These are phyloP conservation scores for Deilephila elpenor DNA, from an alignment of 2,888 invertebrate genomes.

Conservation along the genomic window DNA sequence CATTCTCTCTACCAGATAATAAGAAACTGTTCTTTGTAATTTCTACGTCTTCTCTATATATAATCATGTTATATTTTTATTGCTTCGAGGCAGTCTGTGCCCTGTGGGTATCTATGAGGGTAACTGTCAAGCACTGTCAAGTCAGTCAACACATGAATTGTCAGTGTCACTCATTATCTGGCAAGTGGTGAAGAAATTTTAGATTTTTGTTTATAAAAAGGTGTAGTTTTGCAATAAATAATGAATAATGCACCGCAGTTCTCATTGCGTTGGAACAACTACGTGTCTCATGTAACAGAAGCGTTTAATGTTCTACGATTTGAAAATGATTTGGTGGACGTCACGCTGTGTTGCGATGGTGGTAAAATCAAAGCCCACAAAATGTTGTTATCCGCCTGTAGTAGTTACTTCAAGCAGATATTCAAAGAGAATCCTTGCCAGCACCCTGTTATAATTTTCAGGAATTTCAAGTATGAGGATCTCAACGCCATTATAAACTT, in stretches of 20 bases:
- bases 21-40: too few relatives aligned
- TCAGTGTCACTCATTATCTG: conserved; percentile 29
- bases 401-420: conserved; percentile 90
- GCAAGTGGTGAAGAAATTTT: conserved; percentile 22
- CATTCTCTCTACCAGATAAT: too few relatives aligned
- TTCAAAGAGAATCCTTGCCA: conserved; percentile 91
- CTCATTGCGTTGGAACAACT: conserved; percentile 94
- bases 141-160: neutral
- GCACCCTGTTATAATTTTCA: conserved; percentile 92
- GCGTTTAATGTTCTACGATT: conserved; percentile 90
- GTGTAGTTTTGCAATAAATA: conserved; percentile 32
- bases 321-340: conserved; percentile 91
- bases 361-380: conserved; percentile 93
- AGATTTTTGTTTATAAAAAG: conserved; percentile 26
- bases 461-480: conserved; percentile 91
- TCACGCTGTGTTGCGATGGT: conserved; percentile 93
- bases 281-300: conserved; percentile 91
- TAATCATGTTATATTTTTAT: too few relatives aligned
- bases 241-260: conserved; percentile 90
- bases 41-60: too few relatives aligned
- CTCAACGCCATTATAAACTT: conserved; percentile 91
- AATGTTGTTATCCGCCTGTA: conserved; percentile 93
- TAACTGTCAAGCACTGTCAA: too few relatives aligned
- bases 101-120: too few relatives aligned
- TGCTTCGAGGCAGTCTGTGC: too few relatives aligned